phyloP scores from a whole-genome alignment of 2,797 vertebrate species.

The Pipistrellus kuhlii region DNA sequence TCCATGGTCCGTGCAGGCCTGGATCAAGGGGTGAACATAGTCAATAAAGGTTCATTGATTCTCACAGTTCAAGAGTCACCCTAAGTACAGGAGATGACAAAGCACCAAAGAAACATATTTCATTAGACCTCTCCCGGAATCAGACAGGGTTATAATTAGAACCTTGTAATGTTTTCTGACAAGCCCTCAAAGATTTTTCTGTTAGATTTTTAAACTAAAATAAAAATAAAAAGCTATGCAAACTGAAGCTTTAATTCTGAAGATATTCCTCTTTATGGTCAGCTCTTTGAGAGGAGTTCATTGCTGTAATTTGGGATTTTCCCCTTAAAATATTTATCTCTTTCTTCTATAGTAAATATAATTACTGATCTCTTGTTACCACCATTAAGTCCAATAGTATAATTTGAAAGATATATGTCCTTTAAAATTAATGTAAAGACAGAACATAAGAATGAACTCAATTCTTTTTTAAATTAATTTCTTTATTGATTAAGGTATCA shows the following conservation, averaged over 20 bases:
- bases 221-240: neutral
- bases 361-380: constrained; percentile 60
- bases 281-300: neutral
- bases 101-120: neutral
- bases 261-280: neutral
- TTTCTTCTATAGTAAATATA: constrained; percentile 57
- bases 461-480: constrained; percentile 24
- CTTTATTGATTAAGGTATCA: no score
- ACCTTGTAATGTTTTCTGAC: neutral
- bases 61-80: neutral
- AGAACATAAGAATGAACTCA: constrained; percentile 19
- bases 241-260: constrained; percentile 39
- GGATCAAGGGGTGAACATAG: no score
- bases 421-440: constrained; percentile 65
- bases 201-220: neutral
- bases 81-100: neutral
- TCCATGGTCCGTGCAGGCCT: fast-evolving
- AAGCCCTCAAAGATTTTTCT: neutral
- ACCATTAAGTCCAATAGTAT: constrained; percentile 43
- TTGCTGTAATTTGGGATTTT: constrained; percentile 50
- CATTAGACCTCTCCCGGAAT: neutral
- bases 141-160: neutral
- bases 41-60: neutral
- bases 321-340: neutral
- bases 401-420: constrained; percentile 56